These are phyloP conservation scores for Myotis yumanensis DNA, from an alignment of 2,113 vertebrate species.

Conservation along the genomic window DNA sequence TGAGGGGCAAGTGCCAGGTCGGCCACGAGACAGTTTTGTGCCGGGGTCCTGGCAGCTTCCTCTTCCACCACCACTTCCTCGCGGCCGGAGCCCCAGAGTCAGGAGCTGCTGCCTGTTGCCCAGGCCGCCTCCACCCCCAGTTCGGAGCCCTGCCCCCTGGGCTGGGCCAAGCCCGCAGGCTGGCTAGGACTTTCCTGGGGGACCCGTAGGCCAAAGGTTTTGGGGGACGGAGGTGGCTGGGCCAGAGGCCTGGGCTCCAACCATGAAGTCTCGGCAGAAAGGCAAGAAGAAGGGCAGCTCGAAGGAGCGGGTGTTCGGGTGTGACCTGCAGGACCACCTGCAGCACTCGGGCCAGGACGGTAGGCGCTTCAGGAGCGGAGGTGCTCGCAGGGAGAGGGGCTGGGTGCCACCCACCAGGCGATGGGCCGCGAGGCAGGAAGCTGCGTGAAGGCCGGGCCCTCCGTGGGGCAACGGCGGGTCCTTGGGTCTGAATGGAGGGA, in stretches of 20 bases:
- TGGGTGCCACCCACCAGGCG: neutral
- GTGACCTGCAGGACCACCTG: constrained; percentile 91
- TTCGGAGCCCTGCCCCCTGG: constrained; percentile 63
- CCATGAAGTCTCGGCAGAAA: constrained; percentile 89
- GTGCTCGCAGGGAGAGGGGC: neutral
- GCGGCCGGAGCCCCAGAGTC: constrained; percentile 48
- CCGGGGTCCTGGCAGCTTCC: constrained; percentile 66
- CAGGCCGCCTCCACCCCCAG: constrained; percentile 57
- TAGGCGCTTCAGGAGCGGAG: constrained; percentile 67
- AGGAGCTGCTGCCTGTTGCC: constrained; percentile 37
- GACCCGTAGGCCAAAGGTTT: constrained; percentile 52
- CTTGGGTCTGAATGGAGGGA: neutral
- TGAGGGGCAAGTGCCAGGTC: constrained; percentile 44
- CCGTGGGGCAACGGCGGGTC: neutral
- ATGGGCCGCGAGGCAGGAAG: neutral
- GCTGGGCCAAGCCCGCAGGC: constrained; percentile 50
- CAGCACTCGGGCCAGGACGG: constrained; percentile 87
- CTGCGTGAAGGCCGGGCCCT: neutral
- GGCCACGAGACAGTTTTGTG: constrained; percentile 72
- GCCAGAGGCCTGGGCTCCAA: constrained; percentile 70
- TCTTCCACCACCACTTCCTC: constrained; percentile 71
- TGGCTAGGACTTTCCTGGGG: constrained; percentile 54
- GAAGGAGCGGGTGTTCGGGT: constrained; percentile 94
- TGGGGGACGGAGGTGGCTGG: constrained; percentile 24
- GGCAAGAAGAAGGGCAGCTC: constrained; percentile 87